These are phyloP conservation scores for Ahaetulla prasina DNA, from an alignment of 2,113 vertebrate species.

Conservation along the genomic window DNA sequence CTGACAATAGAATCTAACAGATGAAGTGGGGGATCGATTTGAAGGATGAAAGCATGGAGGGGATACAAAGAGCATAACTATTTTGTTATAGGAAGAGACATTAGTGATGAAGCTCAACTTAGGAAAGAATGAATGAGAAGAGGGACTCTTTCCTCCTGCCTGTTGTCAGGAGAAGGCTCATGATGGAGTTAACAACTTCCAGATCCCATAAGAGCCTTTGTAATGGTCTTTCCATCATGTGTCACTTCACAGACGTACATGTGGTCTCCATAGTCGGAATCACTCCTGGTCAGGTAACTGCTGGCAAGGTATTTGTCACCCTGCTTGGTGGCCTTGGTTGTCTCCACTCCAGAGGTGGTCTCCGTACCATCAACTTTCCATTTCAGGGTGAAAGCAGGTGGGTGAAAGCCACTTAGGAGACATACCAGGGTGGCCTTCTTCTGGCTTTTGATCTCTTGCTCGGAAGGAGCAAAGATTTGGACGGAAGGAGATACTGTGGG, in stretches of 20 bases:
- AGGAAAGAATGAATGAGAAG: too few species aligned
- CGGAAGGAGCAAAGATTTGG: background rate
- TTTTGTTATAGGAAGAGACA: background rate
- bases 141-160: too few species aligned
- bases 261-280: rapidly evolving
- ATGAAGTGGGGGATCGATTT: background rate
- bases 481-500: background rate
- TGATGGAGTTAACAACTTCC: background rate
- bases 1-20: background rate
- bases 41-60: background rate
- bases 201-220: background rate
- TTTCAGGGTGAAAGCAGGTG: constrained; percentile 17
- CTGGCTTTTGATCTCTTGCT: constrained; percentile 11
- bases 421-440: constrained; percentile 35
- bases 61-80: background rate
- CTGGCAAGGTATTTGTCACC: background rate
- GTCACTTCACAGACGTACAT: background rate
- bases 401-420: constrained; percentile 35
- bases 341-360: constrained; percentile 29
- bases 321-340: constrained; percentile 22
- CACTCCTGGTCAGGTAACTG: background rate
- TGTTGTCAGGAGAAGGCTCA: too few species aligned
- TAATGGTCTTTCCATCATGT: background rate
- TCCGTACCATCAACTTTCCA: constrained; percentile 41
- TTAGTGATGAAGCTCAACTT: too few species aligned